Conservation (phyloP, 2,888 invertebrate genomes). For the Cetonia aurata region DNA sequence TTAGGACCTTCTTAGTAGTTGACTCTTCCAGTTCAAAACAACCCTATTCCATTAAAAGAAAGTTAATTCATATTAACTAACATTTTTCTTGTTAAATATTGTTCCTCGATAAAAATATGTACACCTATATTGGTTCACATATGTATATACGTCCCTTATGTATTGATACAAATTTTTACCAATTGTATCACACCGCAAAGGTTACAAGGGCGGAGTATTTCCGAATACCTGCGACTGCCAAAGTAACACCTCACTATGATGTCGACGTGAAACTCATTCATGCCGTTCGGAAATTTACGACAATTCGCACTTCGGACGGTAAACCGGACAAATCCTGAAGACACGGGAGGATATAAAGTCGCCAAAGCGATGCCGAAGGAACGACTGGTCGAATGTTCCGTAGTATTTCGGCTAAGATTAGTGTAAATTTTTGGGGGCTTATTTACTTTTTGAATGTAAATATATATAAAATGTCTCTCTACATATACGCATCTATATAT, state of each 20-base stretch:
- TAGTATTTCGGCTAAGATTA: constrained; percentile 21
- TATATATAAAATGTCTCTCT: constrained; percentile 19
- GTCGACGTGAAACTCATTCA: constrained; percentile 9
- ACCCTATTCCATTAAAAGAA: too few relatives aligned
- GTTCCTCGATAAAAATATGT: too few relatives aligned
- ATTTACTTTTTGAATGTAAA: constrained; percentile 35
- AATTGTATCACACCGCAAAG: too few relatives aligned
- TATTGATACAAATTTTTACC: too few relatives aligned
- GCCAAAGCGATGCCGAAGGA: neutral
- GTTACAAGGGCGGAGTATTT: constrained; percentile 2
- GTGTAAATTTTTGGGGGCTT: constrained; percentile 36
- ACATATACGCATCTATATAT: constrained; percentile 13
- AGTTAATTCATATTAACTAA: too few relatives aligned
- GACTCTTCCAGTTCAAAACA: too few relatives aligned
- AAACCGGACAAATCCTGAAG: neutral
- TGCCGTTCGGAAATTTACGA: constrained; percentile 30
- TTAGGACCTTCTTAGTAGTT: too few relatives aligned
- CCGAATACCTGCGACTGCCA: neutral
- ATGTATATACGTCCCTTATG: too few relatives aligned
- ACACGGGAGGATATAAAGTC: neutral
- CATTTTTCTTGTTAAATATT: too few relatives aligned
- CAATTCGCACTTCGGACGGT: constrained; percentile 32
- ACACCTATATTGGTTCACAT: too few relatives aligned
- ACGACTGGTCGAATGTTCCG: constrained; percentile 3
- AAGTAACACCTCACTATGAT: constrained; percentile 14